Evolutionary conservation across 2,797 vertebrate species (phyloP).

Genomic region (Pelodytes ibericus): DNA sequence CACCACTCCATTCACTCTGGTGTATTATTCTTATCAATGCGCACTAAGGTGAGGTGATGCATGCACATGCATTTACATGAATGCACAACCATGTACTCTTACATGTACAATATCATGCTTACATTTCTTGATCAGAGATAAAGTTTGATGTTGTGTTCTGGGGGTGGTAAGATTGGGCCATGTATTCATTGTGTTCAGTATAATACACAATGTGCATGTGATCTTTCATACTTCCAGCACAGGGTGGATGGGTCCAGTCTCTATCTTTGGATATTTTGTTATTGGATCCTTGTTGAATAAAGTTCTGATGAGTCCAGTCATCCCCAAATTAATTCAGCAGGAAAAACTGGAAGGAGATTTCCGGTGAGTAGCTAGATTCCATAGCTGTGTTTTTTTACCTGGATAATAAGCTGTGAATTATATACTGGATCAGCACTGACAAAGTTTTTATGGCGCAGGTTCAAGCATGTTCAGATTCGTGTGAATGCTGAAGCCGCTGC

Average conservation of each 20-base stretch:
- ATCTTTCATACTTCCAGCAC: conserved; percentile 74
- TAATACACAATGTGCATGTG: background rate
- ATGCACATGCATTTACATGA: background rate
- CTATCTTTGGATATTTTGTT: conserved; percentile 92
- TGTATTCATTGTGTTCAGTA: no score
- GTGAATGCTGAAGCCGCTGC: conserved; percentile 93
- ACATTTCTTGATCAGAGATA: no score
- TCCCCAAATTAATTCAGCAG: conserved; percentile 88
- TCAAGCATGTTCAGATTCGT: conserved; percentile 97
- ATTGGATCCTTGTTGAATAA: conserved; percentile 88
- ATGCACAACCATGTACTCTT: background rate
- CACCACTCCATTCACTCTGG: conserved; percentile 87
- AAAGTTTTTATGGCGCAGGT: conserved; percentile 71
- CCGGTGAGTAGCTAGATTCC: conserved; percentile 85
- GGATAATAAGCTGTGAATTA: no score
- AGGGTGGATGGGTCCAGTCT: conserved; percentile 90
- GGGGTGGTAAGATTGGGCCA: no score
- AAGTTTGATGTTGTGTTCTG: no score
- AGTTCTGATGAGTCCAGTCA: conserved; percentile 90
- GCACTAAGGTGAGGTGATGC: conserved; percentile 78
- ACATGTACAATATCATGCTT: no score
- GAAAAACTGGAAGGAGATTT: conserved; percentile 97
- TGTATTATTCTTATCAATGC: conserved; percentile 94
- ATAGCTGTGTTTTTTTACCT: no score
- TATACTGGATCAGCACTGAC: no score